Conservation (phyloP, 2,113 vertebrate species). For the Propithecus coquereli region DNA sequence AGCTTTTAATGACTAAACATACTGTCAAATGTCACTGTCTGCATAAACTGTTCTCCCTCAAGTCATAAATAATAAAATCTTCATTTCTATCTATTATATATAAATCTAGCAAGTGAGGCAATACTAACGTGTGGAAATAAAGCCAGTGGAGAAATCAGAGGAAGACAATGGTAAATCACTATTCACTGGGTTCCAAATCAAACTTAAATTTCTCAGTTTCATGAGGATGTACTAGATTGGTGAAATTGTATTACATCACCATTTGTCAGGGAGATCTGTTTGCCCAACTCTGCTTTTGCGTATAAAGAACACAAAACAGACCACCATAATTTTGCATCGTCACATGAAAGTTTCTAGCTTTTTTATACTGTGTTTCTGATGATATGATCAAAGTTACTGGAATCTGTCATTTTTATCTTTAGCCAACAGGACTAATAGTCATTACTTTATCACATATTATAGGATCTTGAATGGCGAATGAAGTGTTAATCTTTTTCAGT, state of each 20-base stretch:
- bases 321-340: not conserved
- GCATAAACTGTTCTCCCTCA: conserved; percentile 9
- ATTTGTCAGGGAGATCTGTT: not conserved
- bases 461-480: not conserved
- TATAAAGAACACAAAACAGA: not conserved
- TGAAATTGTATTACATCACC: not conserved
- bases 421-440: not conserved
- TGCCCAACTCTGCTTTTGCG: not conserved
- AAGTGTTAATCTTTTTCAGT: conserved; percentile 3
- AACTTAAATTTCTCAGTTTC: not conserved
- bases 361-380: not conserved
- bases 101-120: conserved; percentile 13
- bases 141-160: not conserved
- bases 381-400: not conserved
- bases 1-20: conserved; percentile 51
- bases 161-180: not conserved
- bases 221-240: not conserved
- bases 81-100: conserved; percentile 17
- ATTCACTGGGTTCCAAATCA: not conserved
- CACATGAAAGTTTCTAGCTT: not conserved
- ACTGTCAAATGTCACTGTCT: conserved; percentile 20
- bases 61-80: conserved; percentile 53
- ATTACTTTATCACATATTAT: not conserved
- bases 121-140: not conserved
- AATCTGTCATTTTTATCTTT: conserved; percentile 52